phyloP scores from a whole-genome alignment of 2,797 vertebrate genomes.

The Tamandua tetradactyla region DNA sequence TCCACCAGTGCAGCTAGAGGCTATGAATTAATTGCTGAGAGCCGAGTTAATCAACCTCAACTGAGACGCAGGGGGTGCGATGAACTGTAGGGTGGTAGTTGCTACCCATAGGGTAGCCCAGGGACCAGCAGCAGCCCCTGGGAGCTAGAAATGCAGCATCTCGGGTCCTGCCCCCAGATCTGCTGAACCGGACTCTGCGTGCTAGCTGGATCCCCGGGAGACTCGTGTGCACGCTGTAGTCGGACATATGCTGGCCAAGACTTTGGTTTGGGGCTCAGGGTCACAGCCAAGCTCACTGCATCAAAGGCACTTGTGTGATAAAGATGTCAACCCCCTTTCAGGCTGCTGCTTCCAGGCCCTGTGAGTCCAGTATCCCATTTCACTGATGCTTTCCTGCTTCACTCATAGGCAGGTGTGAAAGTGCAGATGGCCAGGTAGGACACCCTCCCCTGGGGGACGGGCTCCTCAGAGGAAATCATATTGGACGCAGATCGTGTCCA shows the following conservation, averaged over 20 bases:
- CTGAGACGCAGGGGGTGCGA: neutral
- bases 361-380: neutral
- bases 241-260: neutral
- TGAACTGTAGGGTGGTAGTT: neutral
- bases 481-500: neutral
- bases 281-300: neutral
- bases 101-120: neutral
- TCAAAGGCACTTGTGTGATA: neutral
- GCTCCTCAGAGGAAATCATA: neutral
- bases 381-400: neutral
- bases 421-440: neutral
- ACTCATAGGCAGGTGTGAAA: neutral
- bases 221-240: neutral
- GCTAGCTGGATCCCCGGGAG: neutral
- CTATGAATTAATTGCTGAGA: neutral
- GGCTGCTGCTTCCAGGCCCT: neutral
- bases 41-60: slow-evolving; percentile 12
- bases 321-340: neutral
- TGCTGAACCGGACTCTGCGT: neutral
- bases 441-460: neutral
- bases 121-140: neutral
- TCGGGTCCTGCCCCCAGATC: neutral
- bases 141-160: neutral
- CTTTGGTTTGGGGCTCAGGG: neutral
- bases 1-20: neutral